Percentiles rank a stretch among this genome's conserved stretches.
phyloP scores from a whole-genome alignment of 2,888 invertebrate species.

The Metellina segmentata region DNA sequence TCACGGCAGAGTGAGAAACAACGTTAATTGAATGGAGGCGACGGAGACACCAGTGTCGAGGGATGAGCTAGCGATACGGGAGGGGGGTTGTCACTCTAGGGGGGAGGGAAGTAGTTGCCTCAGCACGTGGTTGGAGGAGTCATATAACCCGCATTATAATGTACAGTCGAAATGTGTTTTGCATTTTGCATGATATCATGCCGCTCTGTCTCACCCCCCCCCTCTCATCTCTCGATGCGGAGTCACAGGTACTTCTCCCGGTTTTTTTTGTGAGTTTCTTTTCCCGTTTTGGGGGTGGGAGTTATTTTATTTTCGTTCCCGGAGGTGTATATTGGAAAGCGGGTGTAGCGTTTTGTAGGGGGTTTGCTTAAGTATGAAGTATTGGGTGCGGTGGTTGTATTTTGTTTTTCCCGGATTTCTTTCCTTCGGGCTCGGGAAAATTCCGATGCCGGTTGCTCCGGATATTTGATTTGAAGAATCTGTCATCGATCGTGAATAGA shows the following conservation, averaged over 20 bases:
- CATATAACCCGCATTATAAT: slow-evolving; percentile 73
- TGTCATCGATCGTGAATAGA: too few relatives aligned
- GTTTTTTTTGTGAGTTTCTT: neutral
- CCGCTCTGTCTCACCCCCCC: neutral
- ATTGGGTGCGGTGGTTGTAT: too few relatives aligned
- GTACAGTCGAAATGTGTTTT: slow-evolving; percentile 64
- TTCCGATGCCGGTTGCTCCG: too few relatives aligned
- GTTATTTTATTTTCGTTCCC: neutral
- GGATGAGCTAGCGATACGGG: slow-evolving; percentile 37
- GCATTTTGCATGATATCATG: slow-evolving; percentile 73
- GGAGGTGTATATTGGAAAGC: slow-evolving; percentile 1
- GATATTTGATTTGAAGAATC: too few relatives aligned
- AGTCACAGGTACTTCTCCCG: neutral
- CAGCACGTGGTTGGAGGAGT: slow-evolving; percentile 66
- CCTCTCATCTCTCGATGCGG: slow-evolving; percentile 18
- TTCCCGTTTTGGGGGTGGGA: neutral
- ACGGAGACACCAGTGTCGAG: slow-evolving; percentile 32
- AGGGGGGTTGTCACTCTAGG: neutral
- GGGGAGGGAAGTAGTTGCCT: slow-evolving; percentile 12
- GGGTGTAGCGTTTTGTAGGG: neutral
- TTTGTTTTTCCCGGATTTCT: too few relatives aligned
- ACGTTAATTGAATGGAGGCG: slow-evolving; percentile 71
- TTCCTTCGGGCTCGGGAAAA: too few relatives aligned
- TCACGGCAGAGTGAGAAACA: slow-evolving; percentile 43
- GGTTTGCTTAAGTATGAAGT: too few relatives aligned